Base-by-base conservation (phyloP, 2,113 vertebrate species). In the Rallus limicola region DNA sequence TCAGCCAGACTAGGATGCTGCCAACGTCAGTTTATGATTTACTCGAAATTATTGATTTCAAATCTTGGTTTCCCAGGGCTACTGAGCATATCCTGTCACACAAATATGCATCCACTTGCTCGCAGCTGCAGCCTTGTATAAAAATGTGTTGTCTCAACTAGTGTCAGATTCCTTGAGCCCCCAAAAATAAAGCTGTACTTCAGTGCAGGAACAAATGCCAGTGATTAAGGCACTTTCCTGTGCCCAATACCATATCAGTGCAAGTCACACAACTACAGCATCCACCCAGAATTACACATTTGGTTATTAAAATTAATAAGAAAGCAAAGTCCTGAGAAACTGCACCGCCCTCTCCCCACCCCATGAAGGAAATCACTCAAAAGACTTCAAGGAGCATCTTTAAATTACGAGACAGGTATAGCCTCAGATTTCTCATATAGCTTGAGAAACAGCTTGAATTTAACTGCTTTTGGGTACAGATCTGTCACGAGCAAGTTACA, bases 41-140 rank as follows among this genome's bases (percentile, higher is more conserved):
- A 97, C 97, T 95, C 97, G 92, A 80, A 91, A 97, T 97, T 97
- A 97, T 95, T 97, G 98, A 98, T 97, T 98, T 97, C 91, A 94
- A 88, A 62, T 93, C 96, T 94, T 96, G 97, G 96, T 98, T 98
- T 98, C 95, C 95, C 84, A 92, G 95, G 96, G 95, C 96, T 97
- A 93, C 82, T 91, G n/a, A 97, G 95, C 91, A 80, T 90, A 95
- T 92, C 90, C 92, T 94, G 82, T 90, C 88, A 71, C 52, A 67
- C 77, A 90, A 95, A 90, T 93, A 92, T 92, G 93, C 86, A 94
- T 93, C 92, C 38, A 40, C 90, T 96, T 95, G 82, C 95, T 96
- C 65, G 88, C 40, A 75, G 91, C 92, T 86, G 82, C 72, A 92
- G 95, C 86, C 93, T 95, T 46, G 50, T 88, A 63, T 48, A 84